phyloP scores from a whole-genome alignment of 2,888 invertebrate genomes.

The Tiphia femorata region DNA sequence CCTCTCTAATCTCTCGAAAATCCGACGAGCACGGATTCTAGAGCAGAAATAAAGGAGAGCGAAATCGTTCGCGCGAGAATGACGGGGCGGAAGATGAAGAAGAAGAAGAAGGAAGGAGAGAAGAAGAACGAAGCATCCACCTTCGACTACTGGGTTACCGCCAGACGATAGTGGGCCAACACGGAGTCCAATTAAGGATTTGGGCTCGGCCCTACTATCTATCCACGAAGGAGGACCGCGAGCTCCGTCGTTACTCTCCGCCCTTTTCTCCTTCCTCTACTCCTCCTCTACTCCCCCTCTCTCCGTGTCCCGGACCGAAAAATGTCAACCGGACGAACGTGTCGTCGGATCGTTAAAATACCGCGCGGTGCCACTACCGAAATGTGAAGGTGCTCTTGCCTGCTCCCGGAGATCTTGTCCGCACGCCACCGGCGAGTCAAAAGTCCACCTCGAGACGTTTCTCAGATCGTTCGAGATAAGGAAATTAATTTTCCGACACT shows the following conservation, averaged over 20 bases:
- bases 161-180: conserved; percentile 60
- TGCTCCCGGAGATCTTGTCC: conserved; percentile 27
- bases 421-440: background rate
- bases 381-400: conserved; percentile 26
- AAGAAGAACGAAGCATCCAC: conserved; percentile 41
- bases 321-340: conserved; percentile 60
- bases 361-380: conserved; percentile 53
- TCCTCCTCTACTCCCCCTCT: conserved; percentile 5
- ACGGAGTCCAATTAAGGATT: conserved; percentile 64
- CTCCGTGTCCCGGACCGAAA: conserved; percentile 40
- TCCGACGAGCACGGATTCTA: conserved; percentile 57
- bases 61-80: too few species aligned
- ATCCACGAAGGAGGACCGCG: conserved; percentile 38
- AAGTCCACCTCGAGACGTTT: background rate
- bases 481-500: conserved; percentile 38
- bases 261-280: conserved; percentile 5
- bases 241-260: conserved; percentile 29
- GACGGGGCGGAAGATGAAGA: background rate
- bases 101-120: conserved; percentile 21
- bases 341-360: conserved; percentile 66
- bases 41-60: too few species aligned
- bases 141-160: conserved; percentile 56
- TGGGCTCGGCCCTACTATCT: conserved; percentile 42
- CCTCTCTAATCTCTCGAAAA: conserved; percentile 52
- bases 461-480: conserved; percentile 34